A percentile compares a stretch with the other conserved stretches of the same genome.
Conservation (phyloP, 1,140 invertebrate species). For the Heliconius melpomene region DNA sequence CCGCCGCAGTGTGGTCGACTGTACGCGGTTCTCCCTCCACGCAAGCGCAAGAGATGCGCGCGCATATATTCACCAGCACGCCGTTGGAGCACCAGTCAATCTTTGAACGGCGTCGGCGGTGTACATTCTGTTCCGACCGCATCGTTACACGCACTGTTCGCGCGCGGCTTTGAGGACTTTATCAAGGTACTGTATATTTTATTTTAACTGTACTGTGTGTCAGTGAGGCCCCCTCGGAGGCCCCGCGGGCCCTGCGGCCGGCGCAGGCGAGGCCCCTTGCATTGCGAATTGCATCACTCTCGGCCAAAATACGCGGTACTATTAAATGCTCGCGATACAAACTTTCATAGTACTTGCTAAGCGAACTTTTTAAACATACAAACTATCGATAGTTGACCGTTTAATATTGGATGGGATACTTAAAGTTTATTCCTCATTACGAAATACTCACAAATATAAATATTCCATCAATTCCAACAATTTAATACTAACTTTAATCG, state of each 20-base stretch:
- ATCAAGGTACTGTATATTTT: conserved; percentile 61
- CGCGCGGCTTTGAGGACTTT: conserved; percentile 57
- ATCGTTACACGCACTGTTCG: conserved; percentile 50
- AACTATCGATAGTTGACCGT: neutral
- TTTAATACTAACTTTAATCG: neutral
- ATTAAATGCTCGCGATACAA: conserved; percentile 50
- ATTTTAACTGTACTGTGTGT: conserved; percentile 36
- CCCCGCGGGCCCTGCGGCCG: conserved; percentile 40
- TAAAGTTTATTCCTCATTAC: neutral
- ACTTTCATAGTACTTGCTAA: conserved; percentile 48
- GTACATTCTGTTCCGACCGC: conserved; percentile 38
- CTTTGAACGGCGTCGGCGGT: conserved; percentile 48
- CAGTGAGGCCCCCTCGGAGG: conserved; percentile 43
- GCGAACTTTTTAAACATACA: conserved; percentile 50
- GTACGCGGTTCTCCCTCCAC: conserved; percentile 59
- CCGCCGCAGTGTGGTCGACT: conserved; percentile 33
- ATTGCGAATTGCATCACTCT: conserved; percentile 67
- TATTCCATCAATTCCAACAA: neutral
- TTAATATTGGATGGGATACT: neutral
- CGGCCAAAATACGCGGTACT: conserved; percentile 55
- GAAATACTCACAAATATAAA: neutral
- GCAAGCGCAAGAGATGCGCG: conserved; percentile 71
- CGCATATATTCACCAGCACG: conserved; percentile 70
- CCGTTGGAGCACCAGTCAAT: conserved; percentile 65
- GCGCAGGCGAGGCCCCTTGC: conserved; percentile 54